Conservation (phyloP, 2,797 vertebrate species). For the Coilia nasus region DNA sequence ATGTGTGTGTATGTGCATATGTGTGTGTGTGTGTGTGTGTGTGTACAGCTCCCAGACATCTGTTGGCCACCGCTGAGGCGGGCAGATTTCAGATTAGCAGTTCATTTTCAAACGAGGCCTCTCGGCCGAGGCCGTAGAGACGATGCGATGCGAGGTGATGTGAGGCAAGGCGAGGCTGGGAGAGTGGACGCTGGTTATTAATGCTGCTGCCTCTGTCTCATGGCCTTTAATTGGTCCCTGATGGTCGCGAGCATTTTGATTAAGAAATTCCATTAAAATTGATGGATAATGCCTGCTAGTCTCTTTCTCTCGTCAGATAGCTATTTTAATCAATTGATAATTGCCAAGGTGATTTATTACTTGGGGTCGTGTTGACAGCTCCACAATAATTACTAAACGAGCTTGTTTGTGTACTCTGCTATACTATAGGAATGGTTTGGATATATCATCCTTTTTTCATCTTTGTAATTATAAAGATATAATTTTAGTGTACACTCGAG, state of each 20-base stretch:
- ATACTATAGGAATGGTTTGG: no score
- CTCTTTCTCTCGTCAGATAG: slow-evolving; percentile 66
- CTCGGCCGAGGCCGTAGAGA: neutral
- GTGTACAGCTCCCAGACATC: neutral
- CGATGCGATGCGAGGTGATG: no score
- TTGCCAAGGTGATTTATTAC: slow-evolving; percentile 72
- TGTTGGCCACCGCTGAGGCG: neutral
- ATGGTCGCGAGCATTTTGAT: slow-evolving; percentile 77
- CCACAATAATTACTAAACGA: slow-evolving; percentile 60
- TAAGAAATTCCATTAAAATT: slow-evolving; percentile 78
- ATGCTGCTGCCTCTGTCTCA: slow-evolving; percentile 71
- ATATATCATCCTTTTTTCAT: no score
- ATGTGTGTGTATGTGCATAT: neutral
- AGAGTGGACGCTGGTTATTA: slow-evolving; percentile 68
- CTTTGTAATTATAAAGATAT: no score
- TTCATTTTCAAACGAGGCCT: neutral
- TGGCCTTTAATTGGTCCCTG: slow-evolving; percentile 75
- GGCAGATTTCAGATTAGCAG: neutral
- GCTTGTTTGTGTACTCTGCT: neutral
- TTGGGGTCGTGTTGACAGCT: slow-evolving; percentile 62
- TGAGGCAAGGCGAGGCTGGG: no score
- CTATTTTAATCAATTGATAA: slow-evolving; percentile 77
- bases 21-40: slow-evolving; percentile 3
- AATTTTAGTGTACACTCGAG: no score
- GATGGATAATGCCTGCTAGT: slow-evolving; percentile 72